Evolutionary conservation across 2,113 vertebrate genomes (phyloP), one percentile per base, ranked within the genome.

Genomic region (Upupa epops): DNA sequence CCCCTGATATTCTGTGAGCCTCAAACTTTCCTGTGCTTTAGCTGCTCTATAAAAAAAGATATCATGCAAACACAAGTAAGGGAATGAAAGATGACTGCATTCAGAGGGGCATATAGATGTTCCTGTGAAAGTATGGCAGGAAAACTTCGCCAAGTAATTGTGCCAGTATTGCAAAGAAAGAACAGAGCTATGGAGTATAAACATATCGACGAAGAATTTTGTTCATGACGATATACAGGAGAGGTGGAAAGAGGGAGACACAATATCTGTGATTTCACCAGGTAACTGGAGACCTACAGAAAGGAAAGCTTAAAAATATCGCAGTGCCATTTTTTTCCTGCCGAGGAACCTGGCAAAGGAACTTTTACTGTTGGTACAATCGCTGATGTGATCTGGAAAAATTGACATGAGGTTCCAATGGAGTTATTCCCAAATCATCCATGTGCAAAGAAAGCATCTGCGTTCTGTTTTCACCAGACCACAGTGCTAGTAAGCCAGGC

Each of bases 381-480:
- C 70, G 82, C 80, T 91, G 87, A 87, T 95, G 79, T 92, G 71
- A 78, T 88, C 76, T 86, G 85, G 89, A 89, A 87, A 74, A 93
- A 80, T 16, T 74, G 90, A 95, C 71, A 36, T 10, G 88, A 92
- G 76, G 72, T 86, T 96, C 90, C 93, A 95, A 1, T 56, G 79
- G 82, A 95, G 88, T 92, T 93, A 95, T 94, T 95, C 88, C 83
- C 82, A 96, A 83, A 95, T 64, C 95, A 95, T 92, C 85, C 94
- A 95, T 94, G 94, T 95, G 95, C 82, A 92, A 94, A 95, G 85
- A 83, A 63, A 95, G 90, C 95, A 96, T 95, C 95, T 96, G 95
- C 80, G 95, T 83, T 91, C 88, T 80, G 75, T 77, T 95, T 94
- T 59, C 85, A 94, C 42, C 76, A 89, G 75, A 60, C 68, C 69